phyloP scores from a whole-genome alignment of 2,888 invertebrate species.

The Idaea dimidiata region DNA sequence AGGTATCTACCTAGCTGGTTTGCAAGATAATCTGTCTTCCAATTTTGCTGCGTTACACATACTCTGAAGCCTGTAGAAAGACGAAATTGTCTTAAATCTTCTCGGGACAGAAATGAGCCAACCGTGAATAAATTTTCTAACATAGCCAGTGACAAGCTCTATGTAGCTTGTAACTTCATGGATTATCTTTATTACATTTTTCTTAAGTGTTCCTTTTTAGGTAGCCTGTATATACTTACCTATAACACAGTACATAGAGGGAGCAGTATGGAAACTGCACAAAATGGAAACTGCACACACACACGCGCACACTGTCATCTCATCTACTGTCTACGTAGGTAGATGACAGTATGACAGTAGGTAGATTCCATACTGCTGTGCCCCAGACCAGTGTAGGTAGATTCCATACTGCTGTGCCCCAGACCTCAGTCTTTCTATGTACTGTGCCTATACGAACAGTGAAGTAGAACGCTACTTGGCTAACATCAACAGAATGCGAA shows the following conservation, averaged over 20 bases:
- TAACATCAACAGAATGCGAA: not conserved
- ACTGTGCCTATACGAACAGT: too few species aligned
- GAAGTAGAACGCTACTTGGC: not conserved
- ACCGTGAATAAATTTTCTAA: conserved; percentile 32
- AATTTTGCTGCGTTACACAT: conserved; percentile 19
- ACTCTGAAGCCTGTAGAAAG: conserved; percentile 15
- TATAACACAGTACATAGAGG: too few species aligned
- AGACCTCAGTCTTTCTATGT: too few species aligned
- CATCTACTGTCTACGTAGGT: too few species aligned
- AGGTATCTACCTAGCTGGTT: conserved; percentile 14
- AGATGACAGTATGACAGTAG: too few species aligned
- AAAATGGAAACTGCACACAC: too few species aligned
- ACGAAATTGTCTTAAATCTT: conserved; percentile 28
- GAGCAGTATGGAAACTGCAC: too few species aligned
- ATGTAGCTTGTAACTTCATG: conserved; percentile 28
- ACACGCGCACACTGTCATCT: too few species aligned
- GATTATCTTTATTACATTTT: conserved; percentile 26
- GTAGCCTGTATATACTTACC: too few species aligned
- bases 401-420: too few species aligned
- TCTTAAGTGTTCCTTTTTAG: not conserved
- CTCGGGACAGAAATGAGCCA: conserved; percentile 27
- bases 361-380: too few species aligned
- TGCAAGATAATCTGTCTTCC: conserved; percentile 20
- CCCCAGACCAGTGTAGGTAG: too few species aligned
- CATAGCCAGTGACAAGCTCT: conserved; percentile 25